A percentile compares a stretch with the other conserved stretches of the same genome.
Conservation (phyloP, 2,888 invertebrate species). For the Caenorhabditis panamensis region DNA sequence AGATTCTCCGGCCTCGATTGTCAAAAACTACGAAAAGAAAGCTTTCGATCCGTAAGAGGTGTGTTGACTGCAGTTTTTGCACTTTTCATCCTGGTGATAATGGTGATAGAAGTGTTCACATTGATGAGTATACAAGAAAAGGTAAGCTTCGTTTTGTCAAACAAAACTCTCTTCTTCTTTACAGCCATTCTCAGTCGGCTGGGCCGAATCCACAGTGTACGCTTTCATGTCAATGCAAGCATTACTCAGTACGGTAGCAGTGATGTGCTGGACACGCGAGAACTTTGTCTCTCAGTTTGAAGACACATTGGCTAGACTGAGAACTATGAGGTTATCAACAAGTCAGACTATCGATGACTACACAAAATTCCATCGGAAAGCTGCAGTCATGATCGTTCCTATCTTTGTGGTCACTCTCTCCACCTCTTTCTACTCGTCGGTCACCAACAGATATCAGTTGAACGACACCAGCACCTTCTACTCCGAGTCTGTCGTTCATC, state of each 20-base stretch:
- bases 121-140: slow-evolving; percentile 33
- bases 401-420: slow-evolving; percentile 40
- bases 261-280: slow-evolving; percentile 50
- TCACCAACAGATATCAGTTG: slow-evolving; percentile 31
- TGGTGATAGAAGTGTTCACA: slow-evolving; percentile 24
- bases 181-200: slow-evolving; percentile 44
- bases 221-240: slow-evolving; percentile 42
- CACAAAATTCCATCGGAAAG: slow-evolving; percentile 47
- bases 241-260: slow-evolving; percentile 32
- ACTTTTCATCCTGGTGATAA: slow-evolving; percentile 26
- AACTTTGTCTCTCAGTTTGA: slow-evolving; percentile 56
- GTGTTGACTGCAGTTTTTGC: slow-evolving; percentile 37
- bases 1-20: slow-evolving; percentile 61
- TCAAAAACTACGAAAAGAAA: slow-evolving; percentile 46
- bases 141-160: slow-evolving; percentile 2
- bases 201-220: slow-evolving; percentile 57
- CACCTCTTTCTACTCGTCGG: slow-evolving; percentile 47
- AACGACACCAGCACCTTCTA: slow-evolving; percentile 56
- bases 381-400: slow-evolving; percentile 43
- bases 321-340: slow-evolving; percentile 53
- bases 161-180: not conserved
- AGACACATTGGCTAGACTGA: slow-evolving; percentile 41
- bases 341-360: slow-evolving; percentile 54
- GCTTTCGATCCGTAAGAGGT: slow-evolving; percentile 39
- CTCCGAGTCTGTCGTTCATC: slow-evolving; percentile 43